These are phyloP conservation scores for Heliconius congener DNA, from an alignment of 1,140 invertebrate genomes.

Conservation along the genomic window DNA sequence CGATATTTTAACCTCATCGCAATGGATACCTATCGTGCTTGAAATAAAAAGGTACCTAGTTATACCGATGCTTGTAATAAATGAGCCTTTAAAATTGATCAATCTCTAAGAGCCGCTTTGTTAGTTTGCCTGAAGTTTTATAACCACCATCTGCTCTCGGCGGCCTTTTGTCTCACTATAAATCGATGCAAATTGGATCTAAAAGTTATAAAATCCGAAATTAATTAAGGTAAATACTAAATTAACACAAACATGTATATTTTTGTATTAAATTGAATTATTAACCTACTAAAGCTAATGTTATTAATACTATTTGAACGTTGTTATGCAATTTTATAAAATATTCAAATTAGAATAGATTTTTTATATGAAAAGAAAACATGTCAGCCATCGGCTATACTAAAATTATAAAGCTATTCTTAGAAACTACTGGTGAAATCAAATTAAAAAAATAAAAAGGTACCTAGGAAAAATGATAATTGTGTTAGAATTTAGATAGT, in stretches of 20 bases:
- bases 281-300: no score
- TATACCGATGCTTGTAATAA: not conserved
- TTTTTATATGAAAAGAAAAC: no score
- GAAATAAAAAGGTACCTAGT: not conserved
- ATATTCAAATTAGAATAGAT: no score
- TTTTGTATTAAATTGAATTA: not conserved
- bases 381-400: no score
- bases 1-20: not conserved
- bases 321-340: no score
- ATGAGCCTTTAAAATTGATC: conserved; percentile 6
- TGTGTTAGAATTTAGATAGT: no score
- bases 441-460: no score
- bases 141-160: conserved; percentile 4
- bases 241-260: not conserved
- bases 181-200: not conserved
- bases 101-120: conserved; percentile 5
- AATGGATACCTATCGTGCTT: not conserved
- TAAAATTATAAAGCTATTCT: no score
- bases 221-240: not conserved
- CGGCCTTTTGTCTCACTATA: conserved; percentile 1
- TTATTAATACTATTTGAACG: no score
- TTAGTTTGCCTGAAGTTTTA: conserved; percentile 2
- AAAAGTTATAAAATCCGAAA: not conserved
- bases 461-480: no score
- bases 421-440: no score